Conservation (phyloP, 2,113 vertebrate species). For the Carassius gibelio region DNA sequence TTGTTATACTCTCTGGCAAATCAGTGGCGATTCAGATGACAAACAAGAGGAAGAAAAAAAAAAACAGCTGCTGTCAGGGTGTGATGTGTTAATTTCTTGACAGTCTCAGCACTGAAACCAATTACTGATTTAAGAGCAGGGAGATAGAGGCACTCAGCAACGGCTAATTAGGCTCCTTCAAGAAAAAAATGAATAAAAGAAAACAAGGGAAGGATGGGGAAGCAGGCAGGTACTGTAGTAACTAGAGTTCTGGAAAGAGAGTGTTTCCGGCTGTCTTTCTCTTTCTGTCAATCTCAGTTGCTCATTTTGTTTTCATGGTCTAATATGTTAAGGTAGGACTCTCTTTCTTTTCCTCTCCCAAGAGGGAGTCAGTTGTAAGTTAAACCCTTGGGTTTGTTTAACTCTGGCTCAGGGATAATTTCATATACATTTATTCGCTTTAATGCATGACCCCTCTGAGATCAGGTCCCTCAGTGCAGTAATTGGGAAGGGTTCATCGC, state of each 20-base stretch:
- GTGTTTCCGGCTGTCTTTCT: conserved; percentile 1
- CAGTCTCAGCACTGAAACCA: conserved; percentile 97
- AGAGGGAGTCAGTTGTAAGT: conserved; percentile 5
- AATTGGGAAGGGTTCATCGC: conserved; percentile 80
- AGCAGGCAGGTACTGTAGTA: conserved; percentile 79
- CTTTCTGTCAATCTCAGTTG: conserved; percentile 23
- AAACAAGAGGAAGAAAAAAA: conserved; percentile 78
- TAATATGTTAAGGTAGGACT: not conserved
- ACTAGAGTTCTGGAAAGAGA: conserved; percentile 34
- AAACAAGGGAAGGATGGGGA: conserved; percentile 83
- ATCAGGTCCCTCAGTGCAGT: conserved; percentile 58
- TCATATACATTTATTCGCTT: conserved; percentile 88
- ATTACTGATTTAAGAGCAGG: conserved; percentile 99
- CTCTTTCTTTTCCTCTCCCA: not conserved
- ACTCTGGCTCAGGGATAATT: conserved; percentile 80
- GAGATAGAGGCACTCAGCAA: conserved; percentile 89
- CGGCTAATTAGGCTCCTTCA: conserved; percentile 98
- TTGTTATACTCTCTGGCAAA: conserved; percentile 96
- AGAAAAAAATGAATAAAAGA: conserved; percentile 98
- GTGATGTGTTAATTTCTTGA: conserved; percentile 99
- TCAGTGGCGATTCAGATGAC: conserved; percentile 94
- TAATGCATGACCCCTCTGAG: conserved; percentile 79
- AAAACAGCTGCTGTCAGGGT: conserved; percentile 99
- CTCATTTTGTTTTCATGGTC: not conserved
- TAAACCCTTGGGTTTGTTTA: conserved; percentile 49